These are phyloP conservation scores for Linurgus olivaceus DNA, from an alignment of 2,797 vertebrate genomes.

Conservation along the genomic window DNA sequence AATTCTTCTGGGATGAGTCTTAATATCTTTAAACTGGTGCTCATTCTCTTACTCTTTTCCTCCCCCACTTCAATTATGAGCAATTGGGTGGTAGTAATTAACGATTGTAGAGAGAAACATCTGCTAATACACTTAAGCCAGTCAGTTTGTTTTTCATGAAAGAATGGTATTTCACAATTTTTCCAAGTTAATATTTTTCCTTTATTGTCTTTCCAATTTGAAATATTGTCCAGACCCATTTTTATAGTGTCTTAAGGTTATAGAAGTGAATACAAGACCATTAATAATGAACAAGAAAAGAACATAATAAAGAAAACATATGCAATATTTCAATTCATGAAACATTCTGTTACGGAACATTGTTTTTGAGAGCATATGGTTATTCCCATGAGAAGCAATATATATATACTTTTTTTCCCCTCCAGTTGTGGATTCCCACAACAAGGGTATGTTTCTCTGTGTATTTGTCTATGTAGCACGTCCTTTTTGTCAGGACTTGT, in stretches of 20 bases:
- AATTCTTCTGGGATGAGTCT: neutral
- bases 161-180: slow-evolving; percentile 71
- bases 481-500: slow-evolving; percentile 25
- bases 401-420: neutral
- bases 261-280: slow-evolving; percentile 55
- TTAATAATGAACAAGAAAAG: slow-evolving; percentile 64
- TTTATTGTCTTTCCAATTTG: slow-evolving; percentile 73
- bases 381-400: slow-evolving; percentile 47
- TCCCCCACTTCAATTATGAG: slow-evolving; percentile 4
- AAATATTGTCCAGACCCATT: slow-evolving; percentile 65
- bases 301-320: slow-evolving; percentile 63
- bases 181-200: slow-evolving; percentile 68
- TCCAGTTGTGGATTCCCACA: slow-evolving; percentile 16
- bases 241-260: slow-evolving; percentile 66
- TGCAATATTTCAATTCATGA: slow-evolving; percentile 43
- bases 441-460: neutral
- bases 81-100: slow-evolving; percentile 71
- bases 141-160: slow-evolving; percentile 66
- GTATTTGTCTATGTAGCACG: neutral
- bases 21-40: slow-evolving; percentile 2
- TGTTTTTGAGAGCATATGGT: slow-evolving; percentile 32
- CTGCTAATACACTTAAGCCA: slow-evolving; percentile 69
- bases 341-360: slow-evolving; percentile 33
- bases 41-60: neutral
- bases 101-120: slow-evolving; percentile 58